A percentile compares a stretch with the other conserved stretches of the same genome.
These are phyloP conservation scores for Eudyptes chrysolophus DNA, from an alignment of 2,113 vertebrate species.

Conservation along the genomic window DNA sequence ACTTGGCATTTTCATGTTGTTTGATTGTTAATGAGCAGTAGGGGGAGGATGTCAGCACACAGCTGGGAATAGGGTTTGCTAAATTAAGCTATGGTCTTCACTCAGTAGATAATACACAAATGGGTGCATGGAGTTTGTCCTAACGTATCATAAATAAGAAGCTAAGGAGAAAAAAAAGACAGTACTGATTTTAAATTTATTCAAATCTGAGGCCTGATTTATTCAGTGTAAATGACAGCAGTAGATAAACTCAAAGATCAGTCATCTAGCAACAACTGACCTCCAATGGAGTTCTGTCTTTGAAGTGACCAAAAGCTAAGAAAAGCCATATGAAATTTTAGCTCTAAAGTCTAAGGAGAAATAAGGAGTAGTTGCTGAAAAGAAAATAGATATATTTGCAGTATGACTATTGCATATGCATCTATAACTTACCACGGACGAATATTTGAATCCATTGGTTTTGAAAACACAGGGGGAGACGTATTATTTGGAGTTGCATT, in stretches of 20 bases:
- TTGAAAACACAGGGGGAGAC: conserved; percentile 77
- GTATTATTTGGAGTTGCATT: conserved; percentile 66
- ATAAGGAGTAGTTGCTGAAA: not conserved
- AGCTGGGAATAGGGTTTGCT: not conserved
- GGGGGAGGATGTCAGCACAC: not conserved
- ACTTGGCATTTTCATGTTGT: not conserved
- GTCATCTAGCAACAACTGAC: not conserved
- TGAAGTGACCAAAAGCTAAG: not conserved
- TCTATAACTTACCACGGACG: conserved; percentile 72
- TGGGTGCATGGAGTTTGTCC: not conserved
- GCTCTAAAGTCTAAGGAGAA: not conserved
- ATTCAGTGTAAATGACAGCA: not conserved
- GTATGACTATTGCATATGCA: not conserved
- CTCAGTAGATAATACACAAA: not conserved
- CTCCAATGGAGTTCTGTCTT: not conserved
- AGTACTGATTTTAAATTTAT: not conserved
- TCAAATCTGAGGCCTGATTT: not conserved
- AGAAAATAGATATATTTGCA: not conserved
- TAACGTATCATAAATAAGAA: not conserved
- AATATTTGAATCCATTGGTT: conserved; percentile 83
- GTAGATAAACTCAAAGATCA: not conserved
- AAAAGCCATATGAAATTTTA: not conserved
- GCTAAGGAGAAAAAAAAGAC: not conserved
- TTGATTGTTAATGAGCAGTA: not conserved
- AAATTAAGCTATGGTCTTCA: not conserved